Conservation (phyloP, 2,888 invertebrate species). For the Mythimna vitellina region DNA sequence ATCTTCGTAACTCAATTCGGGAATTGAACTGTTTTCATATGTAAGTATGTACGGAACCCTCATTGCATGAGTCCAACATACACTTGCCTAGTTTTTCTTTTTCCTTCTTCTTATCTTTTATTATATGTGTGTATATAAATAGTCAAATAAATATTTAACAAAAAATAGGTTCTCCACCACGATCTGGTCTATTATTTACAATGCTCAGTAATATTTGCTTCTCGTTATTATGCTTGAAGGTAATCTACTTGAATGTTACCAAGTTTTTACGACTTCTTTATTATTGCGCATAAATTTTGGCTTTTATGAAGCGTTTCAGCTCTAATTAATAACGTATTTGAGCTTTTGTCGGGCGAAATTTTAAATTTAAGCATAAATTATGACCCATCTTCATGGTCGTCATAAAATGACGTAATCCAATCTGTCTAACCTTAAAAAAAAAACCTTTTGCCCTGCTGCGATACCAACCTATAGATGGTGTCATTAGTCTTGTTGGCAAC, state of each 20-base stretch:
- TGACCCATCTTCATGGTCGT: neutral
- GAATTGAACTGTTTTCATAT: no score
- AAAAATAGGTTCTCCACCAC: constrained; percentile 17
- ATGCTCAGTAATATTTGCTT: constrained; percentile 32
- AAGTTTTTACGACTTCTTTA: constrained; percentile 67
- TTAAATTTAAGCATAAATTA: constrained; percentile 9
- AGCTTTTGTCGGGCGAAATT: constrained; percentile 29
- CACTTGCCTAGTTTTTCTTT: no score
- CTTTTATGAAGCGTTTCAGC: constrained; percentile 64
- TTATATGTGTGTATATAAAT: no score
- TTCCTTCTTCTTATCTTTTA: no score
- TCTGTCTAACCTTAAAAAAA: neutral
- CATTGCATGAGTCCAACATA: no score
- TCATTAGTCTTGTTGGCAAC: neutral
- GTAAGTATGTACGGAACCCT: no score
- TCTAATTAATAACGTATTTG: constrained; percentile 59
- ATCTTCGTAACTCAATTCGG: no score
- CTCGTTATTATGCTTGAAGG: constrained; percentile 56
- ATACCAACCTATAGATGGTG: neutral
- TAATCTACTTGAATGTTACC: constrained; percentile 60
- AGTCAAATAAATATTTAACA: neutral
- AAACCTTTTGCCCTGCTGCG: neutral
- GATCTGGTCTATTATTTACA: constrained; percentile 20
- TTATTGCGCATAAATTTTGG: constrained; percentile 64
- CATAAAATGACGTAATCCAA: neutral